Percentiles rank a stretch among this genome's conserved stretches.
These are phyloP conservation scores for Aphaenogaster ashmeadi DNA, from an alignment of 1,140 invertebrate genomes.

Conservation along the genomic window DNA sequence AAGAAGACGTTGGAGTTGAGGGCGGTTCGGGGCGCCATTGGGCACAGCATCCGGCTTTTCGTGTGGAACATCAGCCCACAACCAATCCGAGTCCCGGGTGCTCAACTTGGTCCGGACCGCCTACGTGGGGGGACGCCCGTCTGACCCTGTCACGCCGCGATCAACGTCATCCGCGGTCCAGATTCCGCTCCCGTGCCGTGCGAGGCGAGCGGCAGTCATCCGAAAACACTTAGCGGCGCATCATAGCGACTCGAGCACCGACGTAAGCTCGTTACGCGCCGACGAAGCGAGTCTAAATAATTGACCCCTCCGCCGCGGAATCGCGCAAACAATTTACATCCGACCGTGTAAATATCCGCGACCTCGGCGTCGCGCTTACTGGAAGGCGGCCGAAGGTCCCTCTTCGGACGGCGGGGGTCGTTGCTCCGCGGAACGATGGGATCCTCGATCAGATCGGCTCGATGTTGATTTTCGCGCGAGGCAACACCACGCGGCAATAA, in stretches of 20 bases:
- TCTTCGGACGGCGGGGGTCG: constrained; percentile 41
- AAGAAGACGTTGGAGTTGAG: background rate
- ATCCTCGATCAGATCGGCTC: background rate
- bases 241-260: constrained; percentile 50
- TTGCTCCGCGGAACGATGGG: constrained; percentile 11
- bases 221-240: constrained; percentile 76
- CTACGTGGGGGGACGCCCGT: constrained; percentile 22
- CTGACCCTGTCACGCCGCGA: constrained; percentile 40
- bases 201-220: constrained; percentile 70
- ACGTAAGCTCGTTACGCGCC: constrained; percentile 37
- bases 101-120: constrained; percentile 10
- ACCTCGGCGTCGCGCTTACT: constrained; percentile 48
- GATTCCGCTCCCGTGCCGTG: constrained; percentile 50
- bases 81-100: constrained; percentile 32
- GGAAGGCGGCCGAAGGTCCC: constrained; percentile 13
- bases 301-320: constrained; percentile 71
- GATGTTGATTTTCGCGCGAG: background rate
- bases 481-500: background rate
- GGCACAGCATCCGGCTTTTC: background rate
- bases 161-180: constrained; percentile 48
- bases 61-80: background rate
- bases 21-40: constrained; percentile 45
- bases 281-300: constrained; percentile 72
- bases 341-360: constrained; percentile 68
- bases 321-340: constrained; percentile 75